phyloP scores from a whole-genome alignment of 2,888 invertebrate species.

The Synergus itoensis region DNA sequence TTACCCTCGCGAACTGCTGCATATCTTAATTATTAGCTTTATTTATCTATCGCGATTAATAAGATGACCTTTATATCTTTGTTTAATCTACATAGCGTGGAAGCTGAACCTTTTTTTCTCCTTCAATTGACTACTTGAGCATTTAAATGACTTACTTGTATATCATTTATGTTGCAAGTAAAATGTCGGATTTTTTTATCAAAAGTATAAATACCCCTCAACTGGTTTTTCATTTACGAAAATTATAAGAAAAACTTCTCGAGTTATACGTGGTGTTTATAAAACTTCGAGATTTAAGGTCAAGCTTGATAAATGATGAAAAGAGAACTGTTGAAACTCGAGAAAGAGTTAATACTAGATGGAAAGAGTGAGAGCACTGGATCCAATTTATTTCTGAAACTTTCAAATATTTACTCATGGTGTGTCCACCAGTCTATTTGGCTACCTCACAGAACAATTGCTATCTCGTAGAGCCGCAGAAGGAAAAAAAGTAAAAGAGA shows the following conservation, averaged over 20 bases:
- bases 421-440: neutral
- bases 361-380: neutral
- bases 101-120: neutral
- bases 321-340: neutral
- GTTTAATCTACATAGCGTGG: neutral
- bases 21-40: neutral
- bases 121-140: neutral
- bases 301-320: neutral
- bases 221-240: too few relatives aligned
- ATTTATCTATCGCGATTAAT: neutral
- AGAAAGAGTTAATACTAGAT: conserved; percentile 12
- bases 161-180: neutral
- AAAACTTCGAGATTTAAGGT: neutral
- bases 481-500: neutral
- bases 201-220: neutral
- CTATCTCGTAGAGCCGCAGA: neutral
- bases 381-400: conserved; percentile 32
- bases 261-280: neutral
- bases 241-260: neutral
- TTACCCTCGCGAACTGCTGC: neutral
- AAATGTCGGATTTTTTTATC: neutral
- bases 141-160: neutral
- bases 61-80: neutral
- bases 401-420: conserved; percentile 29
- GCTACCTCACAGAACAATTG: neutral